These are phyloP conservation scores for Sebastes diploproa DNA, from an alignment of 2,797 vertebrate species.

Conservation along the genomic window DNA sequence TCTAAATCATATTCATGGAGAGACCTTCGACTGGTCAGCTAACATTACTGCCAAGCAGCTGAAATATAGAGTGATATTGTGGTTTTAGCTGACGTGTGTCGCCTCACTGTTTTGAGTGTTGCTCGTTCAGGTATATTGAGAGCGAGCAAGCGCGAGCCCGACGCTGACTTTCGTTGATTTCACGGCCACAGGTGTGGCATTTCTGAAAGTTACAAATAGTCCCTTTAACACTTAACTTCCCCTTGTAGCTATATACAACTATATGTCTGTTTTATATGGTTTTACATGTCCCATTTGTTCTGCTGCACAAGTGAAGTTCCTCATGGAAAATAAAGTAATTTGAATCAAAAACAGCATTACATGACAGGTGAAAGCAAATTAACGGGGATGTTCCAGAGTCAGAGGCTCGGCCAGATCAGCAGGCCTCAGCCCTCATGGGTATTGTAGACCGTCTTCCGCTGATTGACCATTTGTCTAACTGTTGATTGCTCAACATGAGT, in stretches of 20 bases:
- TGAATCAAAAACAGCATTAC: neutral
- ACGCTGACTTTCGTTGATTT: no score
- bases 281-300: neutral
- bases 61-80: no score
- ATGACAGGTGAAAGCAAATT: constrained; percentile 8
- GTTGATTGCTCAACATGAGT: constrained; percentile 35
- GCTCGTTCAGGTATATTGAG: no score
- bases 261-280: neutral
- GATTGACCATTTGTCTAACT: constrained; percentile 45
- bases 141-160: no score
- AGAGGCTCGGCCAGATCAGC: neutral
- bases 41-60: no score
- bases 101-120: no score
- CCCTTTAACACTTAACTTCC: neutral
- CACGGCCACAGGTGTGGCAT: no score
- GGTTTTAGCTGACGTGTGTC: no score
- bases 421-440: neutral
- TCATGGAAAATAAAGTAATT: neutral
- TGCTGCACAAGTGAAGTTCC: neutral
- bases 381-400: constrained; percentile 4
- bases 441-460: neutral
- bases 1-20: no score
- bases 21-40: no score
- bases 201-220: no score
- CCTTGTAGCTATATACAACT: neutral